Base-by-base conservation (phyloP, 2,113 vertebrate species). In the Hippocampus mohnikei region DNA sequence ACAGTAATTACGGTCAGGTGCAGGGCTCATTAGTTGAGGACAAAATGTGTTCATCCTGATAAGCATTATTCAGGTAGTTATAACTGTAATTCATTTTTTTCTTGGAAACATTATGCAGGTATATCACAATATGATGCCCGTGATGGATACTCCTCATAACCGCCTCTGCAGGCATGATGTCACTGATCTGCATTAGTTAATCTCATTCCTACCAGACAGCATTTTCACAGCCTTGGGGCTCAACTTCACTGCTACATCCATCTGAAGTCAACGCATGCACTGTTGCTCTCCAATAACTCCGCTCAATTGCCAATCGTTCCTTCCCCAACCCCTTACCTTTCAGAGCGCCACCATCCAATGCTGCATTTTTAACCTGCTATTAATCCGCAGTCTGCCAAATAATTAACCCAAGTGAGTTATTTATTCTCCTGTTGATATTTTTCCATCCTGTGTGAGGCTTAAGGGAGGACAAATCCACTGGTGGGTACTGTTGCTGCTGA, bases 341-440 rank as follows among this genome's bases (percentile, higher is more conserved):
- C 81, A 81, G 76, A 80, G 55, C 72, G 73, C 76, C 42, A 53
- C 69, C 48, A 15, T 82, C 76, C 74, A 71, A 70, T 18, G 27
- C 78, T 46, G 73, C 41, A 78, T 79, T 85, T 87, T 85, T 87
- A 88, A 90, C 82, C 74, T 62, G 72, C 81, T 90, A 88, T 91
- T 89, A 89, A 90, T 87, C 74, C 80, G 79, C 41, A 23, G 78
- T 70, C 87, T 88, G 85, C 88, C 88, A 89, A 88, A 91, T 92
- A 91, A 92, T 93, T 91, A 91, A 89, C 90, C 85, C 80, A 80
- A 84, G 79, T 76, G 73, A 84, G 88, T 81, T 84, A 84, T 88
- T 88, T 92, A 89, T 90, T 91, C 83, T 81, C 84, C 67, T 66
- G 80, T 66, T 89, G 82, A 87, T 89, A 87, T 90, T 65, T 92